Evolutionary conservation across 2,113 vertebrate species (phyloP).

Genomic region (Melanerpes aurifrons): DNA sequence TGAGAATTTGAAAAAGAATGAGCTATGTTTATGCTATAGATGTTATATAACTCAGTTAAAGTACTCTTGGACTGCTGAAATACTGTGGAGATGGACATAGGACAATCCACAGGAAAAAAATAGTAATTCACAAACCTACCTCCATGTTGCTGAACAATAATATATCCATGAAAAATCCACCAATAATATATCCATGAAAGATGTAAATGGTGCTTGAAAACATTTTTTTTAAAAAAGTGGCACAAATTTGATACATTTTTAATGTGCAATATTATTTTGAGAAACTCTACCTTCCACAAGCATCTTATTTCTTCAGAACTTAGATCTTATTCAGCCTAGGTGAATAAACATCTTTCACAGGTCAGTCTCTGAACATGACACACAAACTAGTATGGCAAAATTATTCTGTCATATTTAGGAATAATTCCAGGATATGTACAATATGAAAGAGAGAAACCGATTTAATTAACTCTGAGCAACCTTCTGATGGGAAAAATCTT

Average conservation of each 20-base stretch:
- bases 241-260: neutral
- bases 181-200: neutral
- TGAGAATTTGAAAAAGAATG: neutral
- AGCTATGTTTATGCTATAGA: neutral
- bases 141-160: neutral
- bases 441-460: constrained; percentile 4
- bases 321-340: constrained; percentile 30
- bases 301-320: neutral
- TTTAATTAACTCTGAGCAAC: constrained; percentile 60
- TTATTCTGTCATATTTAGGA: constrained; percentile 34
- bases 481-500: constrained; percentile 10
- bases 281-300: neutral
- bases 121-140: neutral
- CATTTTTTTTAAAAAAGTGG: neutral
- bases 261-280: neutral
- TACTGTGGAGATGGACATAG: neutral
- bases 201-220: neutral
- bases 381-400: neutral
- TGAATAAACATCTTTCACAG: neutral
- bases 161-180: neutral
- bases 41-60: neutral
- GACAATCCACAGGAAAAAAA: neutral
- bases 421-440: constrained; percentile 46
- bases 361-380: neutral
- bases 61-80: neutral